Evolutionary conservation across 2,797 vertebrate species (phyloP), one percentile per base, ranked within the genome.

Genomic region (Molossus molossus): DNA sequence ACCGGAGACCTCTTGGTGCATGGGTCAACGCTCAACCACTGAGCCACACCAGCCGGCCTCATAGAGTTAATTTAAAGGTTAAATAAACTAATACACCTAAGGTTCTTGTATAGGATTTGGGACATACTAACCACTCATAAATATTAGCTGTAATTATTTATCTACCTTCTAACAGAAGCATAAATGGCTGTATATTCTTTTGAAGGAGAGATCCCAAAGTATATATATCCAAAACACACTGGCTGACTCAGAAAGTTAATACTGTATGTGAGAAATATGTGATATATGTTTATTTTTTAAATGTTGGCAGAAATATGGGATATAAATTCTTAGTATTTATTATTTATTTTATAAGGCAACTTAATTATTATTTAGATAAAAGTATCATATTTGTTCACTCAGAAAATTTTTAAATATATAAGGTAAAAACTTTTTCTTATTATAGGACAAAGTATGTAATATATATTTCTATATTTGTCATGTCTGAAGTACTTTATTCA

Each of bases 401-500:
- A 89, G 50, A 87, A 87, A 92, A 53, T 82, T 65, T 77, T 33
- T 77, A 95, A 76, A 79, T 75, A 75, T 13, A 25, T n/a, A 76
- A 94, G 53, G 27, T 65, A 76, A 80, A 73, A 92, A 81, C 37
- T 72, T 87, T 53, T 92, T 76, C 72, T 94, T 92, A 85, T 33
- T 92, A 55, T 9, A 84, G 33, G 40, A 80, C 0, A 10, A 96
- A 77, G 10, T 67, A 37, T 64, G 9, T 55, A 81, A 83, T 72
- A 88, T 37, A 23, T 12, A 69, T 53, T 69, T 95, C 85, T 91
- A 23, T 75, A 89, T 77, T 60, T 94, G 45, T 62, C 85, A 70
- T 55, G 83, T 91, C 62, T 95, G 15, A 90, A 62, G n/a, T 70
- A 55, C 86, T 91, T 94, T 77, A 65, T 53, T 88, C 33, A 86